Evolutionary conservation across 2,113 vertebrate species (phyloP).

Genomic region (Hoplias malabaricus): DNA sequence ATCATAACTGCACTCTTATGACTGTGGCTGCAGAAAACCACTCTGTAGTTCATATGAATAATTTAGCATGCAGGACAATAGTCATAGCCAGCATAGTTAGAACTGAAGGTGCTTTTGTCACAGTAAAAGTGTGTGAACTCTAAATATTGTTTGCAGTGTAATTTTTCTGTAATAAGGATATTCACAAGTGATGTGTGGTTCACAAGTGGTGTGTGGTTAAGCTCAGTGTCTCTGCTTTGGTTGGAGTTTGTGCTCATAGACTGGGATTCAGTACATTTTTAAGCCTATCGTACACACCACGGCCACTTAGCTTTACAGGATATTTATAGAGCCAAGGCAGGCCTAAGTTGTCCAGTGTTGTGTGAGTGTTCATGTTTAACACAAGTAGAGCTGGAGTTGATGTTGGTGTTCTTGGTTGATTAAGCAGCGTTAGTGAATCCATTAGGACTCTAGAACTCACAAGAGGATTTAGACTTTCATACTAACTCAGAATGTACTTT

Average conservation of each 20-base stretch:
- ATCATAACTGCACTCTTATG: neutral
- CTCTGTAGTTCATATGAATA: neutral
- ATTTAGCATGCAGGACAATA: neutral
- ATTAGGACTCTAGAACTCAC: neutral
- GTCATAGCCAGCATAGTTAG: slow-evolving; percentile 15
- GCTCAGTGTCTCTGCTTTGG: slow-evolving; percentile 4
- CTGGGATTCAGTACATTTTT: neutral
- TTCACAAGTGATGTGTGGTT: slow-evolving; percentile 34
- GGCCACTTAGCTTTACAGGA: neutral
- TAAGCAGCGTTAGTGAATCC: neutral
- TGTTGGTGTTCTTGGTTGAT: neutral
- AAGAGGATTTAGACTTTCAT: neutral
- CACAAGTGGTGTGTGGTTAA: slow-evolving; percentile 34
- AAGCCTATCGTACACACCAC: neutral
- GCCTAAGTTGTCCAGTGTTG: neutral
- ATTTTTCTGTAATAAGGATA: slow-evolving; percentile 42
- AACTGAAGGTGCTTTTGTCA: neutral
- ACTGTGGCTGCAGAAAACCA: neutral
- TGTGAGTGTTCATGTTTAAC: neutral
- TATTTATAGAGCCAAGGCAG: neutral
- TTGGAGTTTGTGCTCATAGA: slow-evolving; percentile 8
- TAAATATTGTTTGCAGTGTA: too few relatives aligned
- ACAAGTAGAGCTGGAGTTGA: neutral
- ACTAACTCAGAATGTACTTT: neutral
- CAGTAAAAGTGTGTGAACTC: slow-evolving; percentile 19